phyloP scores from a whole-genome alignment of 1,140 invertebrate genomes.

The Nasonia giraulti region DNA sequence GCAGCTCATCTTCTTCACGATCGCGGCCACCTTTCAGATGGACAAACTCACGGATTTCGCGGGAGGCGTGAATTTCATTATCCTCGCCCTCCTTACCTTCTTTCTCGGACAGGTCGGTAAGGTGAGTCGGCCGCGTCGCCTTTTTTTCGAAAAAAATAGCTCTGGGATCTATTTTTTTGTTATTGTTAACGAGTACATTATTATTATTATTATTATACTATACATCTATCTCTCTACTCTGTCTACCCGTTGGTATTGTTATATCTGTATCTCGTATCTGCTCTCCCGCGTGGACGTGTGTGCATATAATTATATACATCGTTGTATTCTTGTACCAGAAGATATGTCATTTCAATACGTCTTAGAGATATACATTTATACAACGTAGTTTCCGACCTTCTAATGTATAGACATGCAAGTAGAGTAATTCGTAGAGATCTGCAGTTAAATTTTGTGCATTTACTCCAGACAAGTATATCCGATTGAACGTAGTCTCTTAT shows the following conservation, averaged over 20 bases:
- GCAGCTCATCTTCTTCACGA: slow-evolving; percentile 91
- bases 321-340: too few relatives aligned
- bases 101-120: slow-evolving; percentile 87
- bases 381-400: background rate
- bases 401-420: slow-evolving; percentile 6
- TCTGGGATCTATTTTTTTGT: slow-evolving; percentile 28
- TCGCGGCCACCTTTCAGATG: slow-evolving; percentile 89
- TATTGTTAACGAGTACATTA: background rate
- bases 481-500: background rate
- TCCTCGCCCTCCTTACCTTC: slow-evolving; percentile 90
- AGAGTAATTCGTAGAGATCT: slow-evolving; percentile 30
- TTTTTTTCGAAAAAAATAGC: slow-evolving; percentile 48
- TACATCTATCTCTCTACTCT: background rate
- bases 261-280: too few relatives aligned
- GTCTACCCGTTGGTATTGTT: background rate
- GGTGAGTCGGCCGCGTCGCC: slow-evolving; percentile 66
- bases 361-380: too few relatives aligned
- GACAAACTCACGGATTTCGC: slow-evolving; percentile 95
- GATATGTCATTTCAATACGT: too few relatives aligned
- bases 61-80: slow-evolving; percentile 92
- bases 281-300: too few relatives aligned
- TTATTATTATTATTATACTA: background rate
- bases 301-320: too few relatives aligned
- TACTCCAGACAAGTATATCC: background rate
- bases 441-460: slow-evolving; percentile 35